phyloP scores from a whole-genome alignment of 2,888 invertebrate species.

The Heliconius cydno region DNA sequence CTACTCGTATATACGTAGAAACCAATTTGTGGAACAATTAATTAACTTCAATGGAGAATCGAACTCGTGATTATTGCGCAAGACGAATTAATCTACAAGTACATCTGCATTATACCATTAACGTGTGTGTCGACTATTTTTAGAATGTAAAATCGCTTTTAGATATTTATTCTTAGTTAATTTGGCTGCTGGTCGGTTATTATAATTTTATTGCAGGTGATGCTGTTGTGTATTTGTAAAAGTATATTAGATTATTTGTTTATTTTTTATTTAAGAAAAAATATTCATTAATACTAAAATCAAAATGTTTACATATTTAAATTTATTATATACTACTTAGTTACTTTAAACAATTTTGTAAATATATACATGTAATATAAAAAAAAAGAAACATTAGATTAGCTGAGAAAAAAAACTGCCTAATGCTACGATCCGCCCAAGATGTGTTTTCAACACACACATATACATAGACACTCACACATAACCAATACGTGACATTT shows the following conservation, averaged over 20 bases:
- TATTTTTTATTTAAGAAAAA: neutral
- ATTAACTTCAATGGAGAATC: slow-evolving; percentile 36
- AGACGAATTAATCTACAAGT: slow-evolving; percentile 27
- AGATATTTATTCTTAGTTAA: neutral
- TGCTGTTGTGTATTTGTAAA: neutral
- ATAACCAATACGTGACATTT: slow-evolving; percentile 67
- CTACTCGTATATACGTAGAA: slow-evolving; percentile 2
- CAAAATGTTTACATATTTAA: neutral
- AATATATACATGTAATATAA: neutral
- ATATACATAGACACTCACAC: slow-evolving; percentile 50
- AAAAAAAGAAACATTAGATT: slow-evolving; percentile 46
- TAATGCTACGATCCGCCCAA: slow-evolving; percentile 67
- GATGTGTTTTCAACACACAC: slow-evolving; percentile 77
- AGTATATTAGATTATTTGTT: neutral
- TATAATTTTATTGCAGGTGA: neutral
- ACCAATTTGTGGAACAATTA: slow-evolving; percentile 24
- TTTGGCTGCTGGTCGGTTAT: neutral
- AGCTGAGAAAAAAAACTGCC: slow-evolving; percentile 62
- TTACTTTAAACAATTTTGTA: neutral
- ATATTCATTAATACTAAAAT: neutral
- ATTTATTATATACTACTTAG: neutral
- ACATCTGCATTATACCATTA: slow-evolving; percentile 34
- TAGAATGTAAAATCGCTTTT: neutral
- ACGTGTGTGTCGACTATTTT: slow-evolving; percentile 27
- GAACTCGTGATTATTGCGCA: slow-evolving; percentile 40